Evolutionary conservation across 2,888 invertebrate genomes (phyloP), one percentile per base, ranked within the genome.

Genomic region (Allophyes oxyacanthae): DNA sequence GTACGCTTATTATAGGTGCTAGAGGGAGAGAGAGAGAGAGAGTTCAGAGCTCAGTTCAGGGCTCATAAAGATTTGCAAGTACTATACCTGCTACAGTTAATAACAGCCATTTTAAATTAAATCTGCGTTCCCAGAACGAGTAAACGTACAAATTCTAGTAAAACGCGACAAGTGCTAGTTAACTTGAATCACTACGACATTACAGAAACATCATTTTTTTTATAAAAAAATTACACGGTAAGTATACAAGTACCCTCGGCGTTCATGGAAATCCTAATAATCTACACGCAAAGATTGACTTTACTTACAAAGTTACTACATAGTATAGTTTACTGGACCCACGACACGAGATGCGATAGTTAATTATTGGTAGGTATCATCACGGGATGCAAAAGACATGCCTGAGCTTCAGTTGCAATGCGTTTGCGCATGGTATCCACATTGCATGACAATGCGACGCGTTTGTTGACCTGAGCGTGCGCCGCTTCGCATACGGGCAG

Each of bases 361-460:
- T 6, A 43, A n/a, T 36, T 30, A 14, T 5, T 14, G 6, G 20
- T 20, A 4, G 14, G 14, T 10, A 37, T 13, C 8, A 43, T 48
- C n/a, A 34, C 32, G 6, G 10, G 40, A 41, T 30, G 20, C 40
- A 44, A 40, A n/a, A 40, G 20, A n/a, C 51, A 46, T 36, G 49
- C 36, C 40, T 56, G 25, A 57, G 57, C 57, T 69, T 69, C 38
- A 56, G 46, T 46, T 32, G 25, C 46, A 67, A 26, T 68, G 65
- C 71, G 67, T 41, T 14, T 9, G 58, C 70, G 66, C 70, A 62
- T 41, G 13, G 38, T 32, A 53, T 41, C 56, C 58, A 56, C 57
- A 34, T 60, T 75, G 87, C 83, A 87, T 87, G 80, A 78, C 85
- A 88, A 88, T 86, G 82, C 75, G 75, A 61, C 67, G 79, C 81